Evolutionary conservation across 2,888 invertebrate species (phyloP).

Genomic region (Gryllus longicercus): DNA sequence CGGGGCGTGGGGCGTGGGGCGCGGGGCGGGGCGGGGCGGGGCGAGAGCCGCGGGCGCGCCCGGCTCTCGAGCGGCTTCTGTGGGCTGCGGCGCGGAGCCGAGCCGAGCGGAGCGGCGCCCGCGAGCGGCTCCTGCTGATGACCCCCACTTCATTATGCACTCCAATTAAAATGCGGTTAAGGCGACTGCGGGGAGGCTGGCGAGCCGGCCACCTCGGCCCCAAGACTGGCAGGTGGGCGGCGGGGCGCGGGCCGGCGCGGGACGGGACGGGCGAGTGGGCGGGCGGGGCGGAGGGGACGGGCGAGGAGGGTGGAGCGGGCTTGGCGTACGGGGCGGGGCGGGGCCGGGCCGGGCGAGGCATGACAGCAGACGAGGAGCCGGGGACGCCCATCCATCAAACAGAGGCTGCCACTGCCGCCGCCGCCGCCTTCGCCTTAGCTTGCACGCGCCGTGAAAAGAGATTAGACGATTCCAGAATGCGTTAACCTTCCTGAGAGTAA

Average conservation of each 20-base stretch:
- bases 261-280: no score
- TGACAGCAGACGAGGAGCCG: no score
- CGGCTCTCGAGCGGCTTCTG: no score
- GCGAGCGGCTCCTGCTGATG: neutral
- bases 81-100: no score
- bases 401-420: neutral
- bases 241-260: no score
- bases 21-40: no score
- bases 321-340: neutral
- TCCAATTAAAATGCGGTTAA: constrained; percentile 17
- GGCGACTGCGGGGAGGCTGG: neutral
- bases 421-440: no score
- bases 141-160: constrained; percentile 4
- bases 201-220: no score
- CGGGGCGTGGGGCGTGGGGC: no score
- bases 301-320: neutral
- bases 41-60: no score
- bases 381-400: neutral
- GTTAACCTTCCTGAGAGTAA: neutral
- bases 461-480: neutral
- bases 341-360: neutral
- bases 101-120: neutral
- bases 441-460: neutral
- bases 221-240: no score
- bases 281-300: neutral